These are phyloP conservation scores for Diaphora mendica DNA, from an alignment of 2,888 invertebrate genomes.

Conservation along the genomic window DNA sequence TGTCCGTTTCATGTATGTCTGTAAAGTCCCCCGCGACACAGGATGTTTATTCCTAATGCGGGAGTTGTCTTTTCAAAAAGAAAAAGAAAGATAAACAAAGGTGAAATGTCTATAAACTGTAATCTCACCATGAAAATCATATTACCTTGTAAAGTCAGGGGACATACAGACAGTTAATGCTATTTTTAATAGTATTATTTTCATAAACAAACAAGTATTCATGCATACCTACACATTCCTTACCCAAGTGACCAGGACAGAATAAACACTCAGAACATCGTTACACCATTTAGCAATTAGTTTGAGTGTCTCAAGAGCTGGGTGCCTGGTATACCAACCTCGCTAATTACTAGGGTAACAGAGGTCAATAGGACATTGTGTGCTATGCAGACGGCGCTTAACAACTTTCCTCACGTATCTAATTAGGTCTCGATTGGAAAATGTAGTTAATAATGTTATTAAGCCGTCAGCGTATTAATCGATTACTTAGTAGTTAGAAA, in stretches of 20 bases:
- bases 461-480: not conserved
- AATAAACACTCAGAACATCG: slow-evolving; percentile 47
- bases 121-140: not conserved
- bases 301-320: slow-evolving; percentile 50
- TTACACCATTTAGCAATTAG: slow-evolving; percentile 62
- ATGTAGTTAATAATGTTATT: not conserved
- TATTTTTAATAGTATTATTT: not conserved
- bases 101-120: not conserved
- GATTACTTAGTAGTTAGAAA: too few relatives aligned
- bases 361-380: slow-evolving; percentile 50
- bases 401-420: slow-evolving; percentile 9
- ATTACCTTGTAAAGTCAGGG: not conserved
- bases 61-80: too few relatives aligned
- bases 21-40: too few relatives aligned
- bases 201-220: not conserved
- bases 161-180: not conserved
- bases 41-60: too few relatives aligned
- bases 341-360: slow-evolving; percentile 57
- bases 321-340: slow-evolving; percentile 51
- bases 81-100: too few relatives aligned
- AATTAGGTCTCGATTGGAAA: slow-evolving; percentile 14
- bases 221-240: not conserved
- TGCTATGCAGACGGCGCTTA: slow-evolving; percentile 30
- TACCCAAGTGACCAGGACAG: slow-evolving; percentile 36
- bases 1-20: too few relatives aligned